phyloP scores from a whole-genome alignment of 2,797 vertebrate genomes.

The Pygocentrus nattereri region DNA sequence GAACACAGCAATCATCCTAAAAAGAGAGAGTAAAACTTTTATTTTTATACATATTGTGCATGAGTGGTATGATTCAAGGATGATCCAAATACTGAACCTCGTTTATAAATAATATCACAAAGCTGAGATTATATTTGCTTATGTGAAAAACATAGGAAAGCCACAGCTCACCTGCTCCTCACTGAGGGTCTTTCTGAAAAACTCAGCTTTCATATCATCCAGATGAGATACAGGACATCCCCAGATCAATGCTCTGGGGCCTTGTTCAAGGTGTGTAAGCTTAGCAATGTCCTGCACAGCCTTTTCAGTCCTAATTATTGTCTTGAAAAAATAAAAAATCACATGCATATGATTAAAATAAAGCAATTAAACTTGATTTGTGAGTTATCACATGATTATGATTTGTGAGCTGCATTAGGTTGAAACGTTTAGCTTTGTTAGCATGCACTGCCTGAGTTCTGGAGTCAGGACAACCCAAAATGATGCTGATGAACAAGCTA shows the following conservation, averaged over 20 bases:
- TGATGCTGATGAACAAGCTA: neutral
- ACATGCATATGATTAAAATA: too few relatives aligned
- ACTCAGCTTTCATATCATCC: neutral
- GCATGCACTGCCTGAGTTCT: neutral
- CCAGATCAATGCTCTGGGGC: too few relatives aligned
- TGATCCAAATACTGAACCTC: too few relatives aligned
- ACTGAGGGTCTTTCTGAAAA: neutral
- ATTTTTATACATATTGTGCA: too few relatives aligned
- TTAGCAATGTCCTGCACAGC: neutral
- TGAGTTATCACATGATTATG: too few relatives aligned
- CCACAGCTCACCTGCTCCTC: neutral
- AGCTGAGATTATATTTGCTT: too few relatives aligned
- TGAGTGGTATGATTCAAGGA: too few relatives aligned
- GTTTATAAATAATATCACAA: too few relatives aligned
- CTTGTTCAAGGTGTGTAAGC: neutral
- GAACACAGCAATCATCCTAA: neutral
- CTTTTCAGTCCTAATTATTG: neutral
- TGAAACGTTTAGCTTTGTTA: neutral
- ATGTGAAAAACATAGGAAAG: neutral
- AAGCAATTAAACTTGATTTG: neutral
- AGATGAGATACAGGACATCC: neutral
- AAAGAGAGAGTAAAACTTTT: neutral
- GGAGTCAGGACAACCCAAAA: neutral
- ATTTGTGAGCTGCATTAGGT: neutral
- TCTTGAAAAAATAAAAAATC: neutral